Conservation (phyloP, 2,113 vertebrate genomes). For the Passer domesticus region DNA sequence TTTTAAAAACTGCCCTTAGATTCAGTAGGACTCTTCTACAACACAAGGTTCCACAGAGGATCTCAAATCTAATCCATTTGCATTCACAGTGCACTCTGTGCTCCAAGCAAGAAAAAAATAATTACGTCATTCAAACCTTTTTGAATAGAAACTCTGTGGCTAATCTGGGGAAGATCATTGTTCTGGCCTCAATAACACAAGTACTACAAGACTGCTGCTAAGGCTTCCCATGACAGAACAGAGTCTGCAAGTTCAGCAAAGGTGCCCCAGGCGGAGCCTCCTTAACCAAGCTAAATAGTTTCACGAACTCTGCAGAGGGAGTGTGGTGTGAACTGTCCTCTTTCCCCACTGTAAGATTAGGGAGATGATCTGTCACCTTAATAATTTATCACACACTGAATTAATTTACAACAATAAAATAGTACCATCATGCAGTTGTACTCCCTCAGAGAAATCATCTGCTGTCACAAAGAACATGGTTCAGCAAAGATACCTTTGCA, state of each 20-base stretch:
- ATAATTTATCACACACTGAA: not conserved
- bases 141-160: slow-evolving; percentile 28
- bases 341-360: not conserved
- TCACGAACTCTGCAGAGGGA: not conserved
- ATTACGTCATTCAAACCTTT: not conserved
- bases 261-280: not conserved
- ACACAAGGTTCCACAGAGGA: not conserved
- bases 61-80: not conserved
- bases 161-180: not conserved
- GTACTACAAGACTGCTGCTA: not conserved
- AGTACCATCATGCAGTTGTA: not conserved
- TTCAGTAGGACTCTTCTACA: not conserved
- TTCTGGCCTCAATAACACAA: not conserved
- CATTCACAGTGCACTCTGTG: not conserved
- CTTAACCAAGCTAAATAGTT: not conserved
- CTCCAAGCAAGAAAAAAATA: not conserved
- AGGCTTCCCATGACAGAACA: not conserved
- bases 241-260: not conserved
- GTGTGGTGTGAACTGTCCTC: not conserved
- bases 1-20: not conserved
- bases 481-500: not conserved
- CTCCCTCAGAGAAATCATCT: not conserved
- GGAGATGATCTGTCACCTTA: not conserved
- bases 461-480: not conserved
- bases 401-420: not conserved